Evolutionary conservation across 2,113 vertebrate species (phyloP), one percentile per base, ranked within the genome.

Genomic region (Petrocephalus zakoni): DNA sequence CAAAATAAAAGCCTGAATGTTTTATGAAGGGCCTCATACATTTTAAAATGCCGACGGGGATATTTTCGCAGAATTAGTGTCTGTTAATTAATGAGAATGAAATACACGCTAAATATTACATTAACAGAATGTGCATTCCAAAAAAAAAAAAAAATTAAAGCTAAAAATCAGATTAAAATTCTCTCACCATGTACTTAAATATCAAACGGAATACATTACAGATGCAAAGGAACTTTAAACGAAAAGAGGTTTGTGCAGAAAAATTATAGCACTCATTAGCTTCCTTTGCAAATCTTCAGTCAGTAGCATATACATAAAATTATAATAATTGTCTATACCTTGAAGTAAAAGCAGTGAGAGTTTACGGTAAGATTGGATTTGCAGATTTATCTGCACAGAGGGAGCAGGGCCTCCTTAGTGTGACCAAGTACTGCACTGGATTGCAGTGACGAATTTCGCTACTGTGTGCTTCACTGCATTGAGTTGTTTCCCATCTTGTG

Each of bases 161-260:
- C 72, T 15, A 61, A 46, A n/a, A 61, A 34, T 29, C 34, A 42
- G 19, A 42, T 58, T n/a, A 42, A 78, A 37, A 87, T 9, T 61
- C 53, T 87, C 55, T 42, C 19, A 34, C 56, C n/a, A 86, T 86
- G 51, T 55, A 86, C 51, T 56, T 53, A 55, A 86, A 86, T 34
- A 86, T 86, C 85, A 55, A 86, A 86, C 85, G 56, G 85, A 86
- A 86, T 86, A 56, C 7, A 37, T 53, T 52, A 56, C 56, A 56
- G 72, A 56, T 56, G 52, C 85, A 86, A 55, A 85, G n/a, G 52
- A 55, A 53, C 84, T 49, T 13, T 86, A 53, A 53, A 17, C 7
- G 10, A 22, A 86, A 86, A 56, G 85, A 86, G n/a, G 52, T 37
- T 86, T 55, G 22, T 84, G 22, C 47, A n/a, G 8, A 86, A 34